Evolutionary conservation across 35 echinoderm and acorn worm species (phyloP).

Genomic region (Apostichopus californicus): DNA sequence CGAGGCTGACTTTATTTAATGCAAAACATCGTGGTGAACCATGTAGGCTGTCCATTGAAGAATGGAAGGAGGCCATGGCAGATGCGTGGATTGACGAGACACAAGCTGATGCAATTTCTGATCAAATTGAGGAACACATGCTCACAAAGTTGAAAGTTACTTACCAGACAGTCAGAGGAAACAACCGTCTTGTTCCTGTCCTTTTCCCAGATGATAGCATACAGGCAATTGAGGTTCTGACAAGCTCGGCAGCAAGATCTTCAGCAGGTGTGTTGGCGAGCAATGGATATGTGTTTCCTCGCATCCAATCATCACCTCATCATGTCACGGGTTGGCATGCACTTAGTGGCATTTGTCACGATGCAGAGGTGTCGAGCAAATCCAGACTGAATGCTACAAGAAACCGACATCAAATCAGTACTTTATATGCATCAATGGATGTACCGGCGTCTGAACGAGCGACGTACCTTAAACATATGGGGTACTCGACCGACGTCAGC

Average conservation of each 20-base stretch:
- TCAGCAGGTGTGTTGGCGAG: slow-evolving; percentile 31
- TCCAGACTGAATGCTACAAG: neutral
- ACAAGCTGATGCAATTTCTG: slow-evolving; percentile 21
- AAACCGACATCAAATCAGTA: slow-evolving; percentile 12
- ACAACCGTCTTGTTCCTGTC: slow-evolving; percentile 63
- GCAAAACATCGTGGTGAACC: slow-evolving; percentile 65
- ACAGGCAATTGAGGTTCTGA: slow-evolving; percentile 38
- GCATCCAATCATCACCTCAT: slow-evolving; percentile 6
- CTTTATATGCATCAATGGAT: slow-evolving; percentile 20
- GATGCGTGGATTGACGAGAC: slow-evolving; percentile 65
- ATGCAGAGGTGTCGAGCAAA: neutral
- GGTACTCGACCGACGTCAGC: neutral
- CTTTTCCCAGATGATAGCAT: slow-evolving; percentile 60
- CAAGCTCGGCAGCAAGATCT: neutral
- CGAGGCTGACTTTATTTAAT: slow-evolving; percentile 39
- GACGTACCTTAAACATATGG: slow-evolving; percentile 6
- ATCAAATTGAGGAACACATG: slow-evolving; percentile 32
- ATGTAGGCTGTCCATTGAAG: neutral
- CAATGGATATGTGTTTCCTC: slow-evolving; percentile 63
- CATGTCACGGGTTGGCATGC: slow-evolving; percentile 72
- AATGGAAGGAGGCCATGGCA: slow-evolving; percentile 67
- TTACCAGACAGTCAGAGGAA: slow-evolving; percentile 71
- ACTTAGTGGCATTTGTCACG: slow-evolving; percentile 25
- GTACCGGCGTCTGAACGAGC: neutral
- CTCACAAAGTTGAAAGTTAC: slow-evolving; percentile 42